phyloP scores from a whole-genome alignment of 1,140 invertebrate species.

The Pseudomyrmex flavicornis region DNA sequence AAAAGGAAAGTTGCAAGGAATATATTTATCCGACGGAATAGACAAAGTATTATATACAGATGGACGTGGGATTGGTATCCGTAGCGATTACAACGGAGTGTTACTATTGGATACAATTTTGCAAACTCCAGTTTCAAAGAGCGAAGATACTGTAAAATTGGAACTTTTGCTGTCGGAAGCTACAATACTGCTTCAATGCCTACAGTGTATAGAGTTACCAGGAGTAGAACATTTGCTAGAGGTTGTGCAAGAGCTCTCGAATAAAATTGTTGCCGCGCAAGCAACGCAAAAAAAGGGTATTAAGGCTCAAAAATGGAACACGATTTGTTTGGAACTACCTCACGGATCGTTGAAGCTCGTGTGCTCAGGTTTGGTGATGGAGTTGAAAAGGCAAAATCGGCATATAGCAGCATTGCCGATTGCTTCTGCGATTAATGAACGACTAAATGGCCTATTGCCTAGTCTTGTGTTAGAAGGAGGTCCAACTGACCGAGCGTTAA shows the following conservation, averaged over 20 bases:
- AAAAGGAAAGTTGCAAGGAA: constrained; percentile 87
- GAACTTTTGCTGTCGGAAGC: constrained; percentile 95
- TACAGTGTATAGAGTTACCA: constrained; percentile 89
- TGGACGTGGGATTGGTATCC: constrained; percentile 91
- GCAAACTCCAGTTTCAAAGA: constrained; percentile 90
- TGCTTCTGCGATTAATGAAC: constrained; percentile 94
- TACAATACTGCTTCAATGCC: constrained; percentile 92
- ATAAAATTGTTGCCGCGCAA: constrained; percentile 90
- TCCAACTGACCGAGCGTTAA: constrained; percentile 88
- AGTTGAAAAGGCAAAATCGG: constrained; percentile 92
- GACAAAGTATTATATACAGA: constrained; percentile 94
- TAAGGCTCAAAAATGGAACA: constrained; percentile 96
- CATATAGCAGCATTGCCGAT: constrained; percentile 94
- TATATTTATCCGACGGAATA: constrained; percentile 90
- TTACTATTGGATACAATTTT: constrained; percentile 94
- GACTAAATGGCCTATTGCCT: constrained; percentile 91
- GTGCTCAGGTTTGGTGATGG: constrained; percentile 91
- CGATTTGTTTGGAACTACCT: constrained; percentile 92
- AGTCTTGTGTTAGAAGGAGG: constrained; percentile 82
- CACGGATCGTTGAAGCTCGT: constrained; percentile 92
- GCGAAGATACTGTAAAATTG: constrained; percentile 92
- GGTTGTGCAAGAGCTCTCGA: constrained; percentile 91
- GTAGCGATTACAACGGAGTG: constrained; percentile 96
- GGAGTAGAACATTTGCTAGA: constrained; percentile 91
- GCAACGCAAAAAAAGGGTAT: constrained; percentile 92